Conservation (phyloP, 2,113 vertebrate species). For the Indicator indicator region DNA sequence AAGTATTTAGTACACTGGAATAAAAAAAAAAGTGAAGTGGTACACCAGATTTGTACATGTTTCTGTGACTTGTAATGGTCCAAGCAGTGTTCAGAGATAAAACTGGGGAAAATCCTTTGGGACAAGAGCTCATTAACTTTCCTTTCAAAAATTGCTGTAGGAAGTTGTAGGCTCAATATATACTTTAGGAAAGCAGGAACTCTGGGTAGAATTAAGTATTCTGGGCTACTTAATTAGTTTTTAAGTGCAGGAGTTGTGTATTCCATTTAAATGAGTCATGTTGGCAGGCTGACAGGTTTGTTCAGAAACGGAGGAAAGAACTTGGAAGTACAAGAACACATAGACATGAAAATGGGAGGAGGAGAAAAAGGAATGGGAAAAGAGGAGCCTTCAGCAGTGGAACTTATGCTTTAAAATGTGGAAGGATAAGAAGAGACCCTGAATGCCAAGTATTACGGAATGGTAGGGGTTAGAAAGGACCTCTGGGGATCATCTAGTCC, state of each 20-base stretch:
- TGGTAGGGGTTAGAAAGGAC: too few species aligned
- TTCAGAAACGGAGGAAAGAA: background rate
- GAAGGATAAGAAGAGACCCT: background rate
- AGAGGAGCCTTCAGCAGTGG: background rate
- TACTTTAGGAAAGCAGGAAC: background rate
- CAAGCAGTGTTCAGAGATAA: background rate
- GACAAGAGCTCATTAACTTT: background rate
- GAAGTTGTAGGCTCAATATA: background rate
- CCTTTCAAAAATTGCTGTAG: background rate
- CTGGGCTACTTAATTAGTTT: slow-evolving; percentile 17
- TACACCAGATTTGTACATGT: background rate
- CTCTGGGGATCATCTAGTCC: too few species aligned
- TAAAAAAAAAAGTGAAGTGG: background rate
- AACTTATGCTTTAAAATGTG: background rate
- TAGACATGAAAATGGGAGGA: background rate
- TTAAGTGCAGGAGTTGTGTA: background rate
- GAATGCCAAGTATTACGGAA: background rate
- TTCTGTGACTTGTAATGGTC: background rate
- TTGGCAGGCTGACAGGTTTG: background rate
- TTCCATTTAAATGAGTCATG: background rate
- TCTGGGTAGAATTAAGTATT: background rate
- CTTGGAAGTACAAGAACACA: background rate
- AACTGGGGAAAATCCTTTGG: background rate
- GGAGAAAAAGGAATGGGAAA: background rate
- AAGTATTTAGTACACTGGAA: background rate